phyloP scores from a whole-genome alignment of 2,888 invertebrate genomes.

The Dicranocentrus wangi region DNA sequence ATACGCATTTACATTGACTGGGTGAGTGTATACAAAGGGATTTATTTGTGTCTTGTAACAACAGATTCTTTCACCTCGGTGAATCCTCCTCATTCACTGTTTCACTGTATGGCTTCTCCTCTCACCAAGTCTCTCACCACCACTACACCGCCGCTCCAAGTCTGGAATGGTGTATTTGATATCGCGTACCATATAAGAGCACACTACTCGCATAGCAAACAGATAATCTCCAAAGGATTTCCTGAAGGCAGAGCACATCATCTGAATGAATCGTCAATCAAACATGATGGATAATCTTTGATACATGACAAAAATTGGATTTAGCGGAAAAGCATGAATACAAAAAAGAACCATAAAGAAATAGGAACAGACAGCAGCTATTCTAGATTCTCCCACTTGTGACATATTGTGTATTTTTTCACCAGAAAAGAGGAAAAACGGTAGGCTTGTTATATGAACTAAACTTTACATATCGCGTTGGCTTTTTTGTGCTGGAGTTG shows the following conservation, averaged over 20 bases:
- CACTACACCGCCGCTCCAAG: no score
- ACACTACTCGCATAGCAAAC: slow-evolving; percentile 47
- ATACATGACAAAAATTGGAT: slow-evolving; percentile 63
- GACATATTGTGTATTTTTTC: slow-evolving; percentile 40
- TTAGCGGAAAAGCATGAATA: slow-evolving; percentile 55
- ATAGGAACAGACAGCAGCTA: background rate
- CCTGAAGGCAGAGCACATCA: slow-evolving; percentile 60
- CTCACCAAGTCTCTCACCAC: slow-evolving; percentile 22
- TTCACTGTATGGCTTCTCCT: slow-evolving; percentile 27
- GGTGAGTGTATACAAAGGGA: slow-evolving; percentile 55
- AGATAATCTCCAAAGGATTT: slow-evolving; percentile 65
- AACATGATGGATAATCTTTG: slow-evolving; percentile 64
- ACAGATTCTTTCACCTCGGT: slow-evolving; percentile 58
- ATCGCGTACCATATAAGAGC: background rate
- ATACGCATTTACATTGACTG: slow-evolving; percentile 37
- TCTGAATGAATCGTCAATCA: slow-evolving; percentile 65
- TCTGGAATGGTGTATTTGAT: slow-evolving; percentile 4
- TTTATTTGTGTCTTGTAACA: slow-evolving; percentile 59
- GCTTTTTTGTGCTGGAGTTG: background rate
- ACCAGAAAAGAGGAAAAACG: no score
- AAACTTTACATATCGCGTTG: background rate
- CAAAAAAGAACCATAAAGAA: slow-evolving; percentile 31
- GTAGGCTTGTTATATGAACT: background rate
- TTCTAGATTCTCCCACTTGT: slow-evolving; percentile 11
- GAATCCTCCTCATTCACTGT: slow-evolving; percentile 46